Percentiles rank a stretch among this genome's conserved stretches.
These are phyloP conservation scores for Drosophila nasuta DNA, from an alignment of 1,140 invertebrate genomes.

Conservation along the genomic window DNA sequence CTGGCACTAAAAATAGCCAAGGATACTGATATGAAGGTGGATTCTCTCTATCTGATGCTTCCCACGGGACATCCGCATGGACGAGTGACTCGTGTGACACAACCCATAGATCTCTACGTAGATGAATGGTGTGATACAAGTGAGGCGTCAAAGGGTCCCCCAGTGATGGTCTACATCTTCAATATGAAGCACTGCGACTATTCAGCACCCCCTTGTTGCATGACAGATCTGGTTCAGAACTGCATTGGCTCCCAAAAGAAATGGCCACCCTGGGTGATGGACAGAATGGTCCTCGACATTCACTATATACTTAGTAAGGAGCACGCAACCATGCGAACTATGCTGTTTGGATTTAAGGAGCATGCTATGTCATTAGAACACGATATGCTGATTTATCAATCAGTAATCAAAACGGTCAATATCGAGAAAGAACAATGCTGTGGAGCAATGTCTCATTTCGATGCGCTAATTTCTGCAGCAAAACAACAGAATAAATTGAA, in stretches of 20 bases:
- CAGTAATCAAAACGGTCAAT: conserved; percentile 12
- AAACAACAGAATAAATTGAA: conserved; percentile 17
- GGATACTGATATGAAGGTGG: conserved; percentile 38
- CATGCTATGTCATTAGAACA: conserved; percentile 60
- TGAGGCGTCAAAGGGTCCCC: conserved; percentile 42
- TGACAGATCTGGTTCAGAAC: conserved; percentile 22
- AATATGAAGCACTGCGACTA: conserved; percentile 19
- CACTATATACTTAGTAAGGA: conserved; percentile 59
- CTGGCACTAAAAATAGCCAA: conserved; percentile 27
- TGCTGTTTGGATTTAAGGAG: conserved; percentile 55
- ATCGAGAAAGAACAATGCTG: conserved; percentile 15
- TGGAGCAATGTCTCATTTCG: conserved; percentile 44
- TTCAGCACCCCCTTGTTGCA: background rate
- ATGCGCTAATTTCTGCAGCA: background rate
- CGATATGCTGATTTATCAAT: conserved; percentile 33
- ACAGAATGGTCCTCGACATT: conserved; percentile 38
- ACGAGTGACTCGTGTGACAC: conserved; percentile 17
- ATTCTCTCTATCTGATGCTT: conserved; percentile 36
- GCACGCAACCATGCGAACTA: conserved; percentile 33
- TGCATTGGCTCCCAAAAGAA: conserved; percentile 1
- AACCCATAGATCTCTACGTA: conserved; percentile 66
- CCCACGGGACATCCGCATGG: conserved; percentile 65
- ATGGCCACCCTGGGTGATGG: conserved; percentile 28
- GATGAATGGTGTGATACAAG: conserved; percentile 63
- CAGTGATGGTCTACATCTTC: conserved; percentile 67